phyloP scores from a whole-genome alignment of 2,113 vertebrate species.

The Toxostoma redivivum region DNA sequence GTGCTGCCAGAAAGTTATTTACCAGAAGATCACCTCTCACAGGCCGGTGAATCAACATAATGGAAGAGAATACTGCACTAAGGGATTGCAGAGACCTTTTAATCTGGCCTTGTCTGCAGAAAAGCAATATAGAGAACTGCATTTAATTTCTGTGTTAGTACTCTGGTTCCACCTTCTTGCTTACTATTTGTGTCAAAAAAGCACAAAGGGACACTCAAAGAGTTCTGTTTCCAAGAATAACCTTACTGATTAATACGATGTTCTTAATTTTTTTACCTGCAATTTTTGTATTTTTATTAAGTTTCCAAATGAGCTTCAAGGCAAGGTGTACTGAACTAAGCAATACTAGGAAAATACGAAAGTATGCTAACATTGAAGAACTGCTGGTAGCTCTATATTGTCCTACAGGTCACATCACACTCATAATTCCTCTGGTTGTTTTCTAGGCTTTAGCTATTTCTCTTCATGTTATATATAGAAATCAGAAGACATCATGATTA shows the following conservation, averaged over 20 bases:
- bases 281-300: background rate
- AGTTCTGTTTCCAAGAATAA: background rate
- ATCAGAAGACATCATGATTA: background rate
- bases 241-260: background rate
- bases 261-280: background rate
- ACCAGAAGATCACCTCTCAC: background rate
- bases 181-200: background rate
- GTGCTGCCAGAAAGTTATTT: background rate
- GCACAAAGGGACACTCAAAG: background rate
- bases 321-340: background rate
- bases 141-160: background rate
- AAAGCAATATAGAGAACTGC: background rate
- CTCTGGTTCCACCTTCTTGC: background rate
- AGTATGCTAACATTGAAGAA: background rate
- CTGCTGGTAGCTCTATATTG: background rate
- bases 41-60: background rate
- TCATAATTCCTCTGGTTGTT: background rate
- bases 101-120: background rate
- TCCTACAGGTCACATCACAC: background rate
- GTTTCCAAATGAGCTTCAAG: background rate
- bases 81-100: background rate
- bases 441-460: background rate
- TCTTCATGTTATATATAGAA: background rate
- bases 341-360: background rate
- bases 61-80: background rate